These are phyloP conservation scores for Microhierax caerulescens DNA, from an alignment of 2,797 vertebrate genomes.

Conservation along the genomic window DNA sequence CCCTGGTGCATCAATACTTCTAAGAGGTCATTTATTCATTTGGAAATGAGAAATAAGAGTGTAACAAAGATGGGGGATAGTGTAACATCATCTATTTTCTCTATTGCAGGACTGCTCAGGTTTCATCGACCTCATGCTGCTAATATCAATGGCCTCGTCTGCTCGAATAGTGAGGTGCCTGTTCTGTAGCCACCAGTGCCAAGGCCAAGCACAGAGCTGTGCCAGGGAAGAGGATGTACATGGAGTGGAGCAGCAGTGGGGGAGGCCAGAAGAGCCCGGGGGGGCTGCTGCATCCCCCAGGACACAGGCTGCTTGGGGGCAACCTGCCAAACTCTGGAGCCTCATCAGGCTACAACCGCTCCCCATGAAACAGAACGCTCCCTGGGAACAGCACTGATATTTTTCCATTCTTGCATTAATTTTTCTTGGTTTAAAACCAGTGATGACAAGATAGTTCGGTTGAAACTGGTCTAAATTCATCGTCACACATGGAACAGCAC, in stretches of 20 bases:
- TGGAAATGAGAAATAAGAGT: not conserved
- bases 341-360: not conserved
- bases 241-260: accelerated
- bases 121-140: not conserved
- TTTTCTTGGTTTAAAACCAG: not conserved
- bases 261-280: not conserved
- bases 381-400: not conserved
- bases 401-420: not conserved
- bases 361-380: not conserved
- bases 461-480: not conserved
- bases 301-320: not conserved
- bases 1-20: not conserved
- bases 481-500: not conserved
- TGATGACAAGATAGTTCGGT: not conserved
- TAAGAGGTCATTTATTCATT: not conserved
- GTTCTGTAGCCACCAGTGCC: not conserved
- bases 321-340: not conserved
- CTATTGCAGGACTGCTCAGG: not conserved
- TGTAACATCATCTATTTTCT: not conserved
- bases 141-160: not conserved
- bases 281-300: not conserved
- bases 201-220: not conserved
- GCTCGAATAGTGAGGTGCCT: not conserved
- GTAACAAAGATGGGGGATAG: not conserved
- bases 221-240: not conserved